Evolutionary conservation across 1,140 invertebrate species (phyloP), one percentile per base, ranked within the genome.

Genomic region (Heliothis subflexa): DNA sequence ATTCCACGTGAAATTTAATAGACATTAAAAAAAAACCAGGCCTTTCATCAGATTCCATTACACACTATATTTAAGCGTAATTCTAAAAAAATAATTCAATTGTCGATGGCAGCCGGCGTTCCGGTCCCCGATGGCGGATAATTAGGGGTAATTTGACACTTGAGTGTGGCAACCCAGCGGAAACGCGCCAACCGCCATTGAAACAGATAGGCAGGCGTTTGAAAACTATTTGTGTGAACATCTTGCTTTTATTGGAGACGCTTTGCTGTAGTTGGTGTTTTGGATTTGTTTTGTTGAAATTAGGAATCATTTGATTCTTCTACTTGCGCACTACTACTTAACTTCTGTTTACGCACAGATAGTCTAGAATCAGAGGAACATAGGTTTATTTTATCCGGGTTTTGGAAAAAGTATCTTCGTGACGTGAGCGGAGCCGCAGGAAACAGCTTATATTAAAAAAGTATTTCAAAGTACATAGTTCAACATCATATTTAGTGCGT

Each of bases 121-220:
- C 76, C 50, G 81, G 78, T 83, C 74, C 82, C 79, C 71, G 78
- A 54, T 71, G 73, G 52, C 68, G 40, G 74, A 80, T 81, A 83
- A 83, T 83, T 83, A 77, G 78, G 79, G 82, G 82, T 83, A 83
- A 83, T 81, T 83, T 81, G 82, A 83, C 82, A 83, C 82, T 83
- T 83, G 70, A 68, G n/a, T 50, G 74, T 77, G 74, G 74, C 62
- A 77, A 77, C 74, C 50, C 61, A 77, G 33, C 74, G 74, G 74
- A 77, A 77, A 77, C 74, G 52, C 50, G 52, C 52, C 25, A 77
- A 77, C 74, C 74, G 74, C 74, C 74, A 77, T 75, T 75, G 47
- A 62, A 75, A 75, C 40, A 64, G 73, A 75, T 64, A 75, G 45
- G 73, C 73, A 75, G 45, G 73, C 73, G 72, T 74, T 75, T 75